Conservation (phyloP, 1,140 invertebrate genomes). For the Steinernema feltiae region DNA sequence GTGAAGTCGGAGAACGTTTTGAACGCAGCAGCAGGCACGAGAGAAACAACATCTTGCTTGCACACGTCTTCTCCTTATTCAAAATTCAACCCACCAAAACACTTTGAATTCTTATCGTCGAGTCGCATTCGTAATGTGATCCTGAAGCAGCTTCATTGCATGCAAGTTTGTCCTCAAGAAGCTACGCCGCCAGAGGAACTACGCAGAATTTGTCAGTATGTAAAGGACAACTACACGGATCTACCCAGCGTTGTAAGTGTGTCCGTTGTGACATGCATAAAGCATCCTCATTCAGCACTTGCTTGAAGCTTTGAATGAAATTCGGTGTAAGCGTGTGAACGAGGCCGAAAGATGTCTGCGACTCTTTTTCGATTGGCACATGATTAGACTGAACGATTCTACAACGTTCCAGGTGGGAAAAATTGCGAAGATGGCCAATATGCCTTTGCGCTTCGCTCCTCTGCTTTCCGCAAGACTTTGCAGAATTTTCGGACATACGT, state of each 20-base stretch:
- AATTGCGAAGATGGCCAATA: constrained; percentile 6
- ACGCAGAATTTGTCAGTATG: neutral
- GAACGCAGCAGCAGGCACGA: neutral
- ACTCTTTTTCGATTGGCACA: constrained; percentile 17
- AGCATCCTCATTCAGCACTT: constrained; percentile 1
- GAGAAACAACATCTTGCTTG: neutral
- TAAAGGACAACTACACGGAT: neutral
- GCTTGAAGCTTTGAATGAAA: constrained; percentile 16
- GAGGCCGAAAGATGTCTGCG: constrained; percentile 1
- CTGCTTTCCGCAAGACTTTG: constrained; percentile 9
- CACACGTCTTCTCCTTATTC: neutral
- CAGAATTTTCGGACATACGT: constrained; percentile 19
- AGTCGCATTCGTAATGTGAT: neutral
- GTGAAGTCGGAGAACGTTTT: neutral
- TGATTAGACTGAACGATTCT: neutral
- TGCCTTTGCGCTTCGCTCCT: constrained; percentile 13
- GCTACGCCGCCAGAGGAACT: constrained; percentile 16
- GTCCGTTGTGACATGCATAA: neutral
- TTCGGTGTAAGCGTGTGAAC: neutral
- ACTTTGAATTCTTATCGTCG: neutral
- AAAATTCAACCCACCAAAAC: neutral
- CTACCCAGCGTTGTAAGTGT: constrained; percentile 2
- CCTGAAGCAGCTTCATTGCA: constrained; percentile 12
- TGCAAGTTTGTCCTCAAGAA: constrained; percentile 8
- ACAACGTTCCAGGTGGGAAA: neutral